Evolutionary conservation across 2,888 invertebrate species (phyloP), one percentile per base, ranked within the genome.

Genomic region (Daptonema setosum): DNA sequence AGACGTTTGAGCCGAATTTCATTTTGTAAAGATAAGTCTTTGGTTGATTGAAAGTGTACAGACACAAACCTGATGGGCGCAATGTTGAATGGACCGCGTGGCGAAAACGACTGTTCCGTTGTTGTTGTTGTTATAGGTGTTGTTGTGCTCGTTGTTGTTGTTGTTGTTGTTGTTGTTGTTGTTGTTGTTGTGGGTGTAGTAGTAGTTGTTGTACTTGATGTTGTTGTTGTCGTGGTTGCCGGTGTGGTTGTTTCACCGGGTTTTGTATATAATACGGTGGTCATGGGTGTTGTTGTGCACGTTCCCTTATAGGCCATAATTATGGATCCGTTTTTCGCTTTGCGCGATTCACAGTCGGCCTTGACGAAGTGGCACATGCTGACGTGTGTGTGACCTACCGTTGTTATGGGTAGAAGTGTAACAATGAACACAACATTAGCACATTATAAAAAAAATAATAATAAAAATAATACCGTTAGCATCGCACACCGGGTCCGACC

Each of bases 321-420:
- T 2, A 17, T 17, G 2, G 8, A 28, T 2, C 3, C 22, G 20
- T 28, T 28, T 2, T 28, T 28, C 11, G 3, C 2, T 3, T 55
- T 57, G 28, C 54, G 20, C 52, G 59, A 58, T 17, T 57, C 22
- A 56, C 63, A 63, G 28, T 62, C 60, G 29, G 59, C 60, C 30
- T 61, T 60, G 28, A 58, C 24, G 41, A 63, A 62, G 17, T 56
- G 56, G 48, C 63, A 63, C 11, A 60, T n/a, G 30, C 60, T 63
- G 8, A 59, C 57, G 48, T 63, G 62, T 0, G 61, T 62, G 0
- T 35, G 55, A 8, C 29, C 28, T 24, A 30, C 3, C n/a, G 11
- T 5, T 5, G 45, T 45, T 45, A n/a, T 8, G 8, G 45, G n/a
- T 17, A 5, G 11, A 45, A 17, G 22, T 3, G 22, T 3, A n/a